A percentile compares a stretch with the other conserved stretches of the same genome.
Evolutionary conservation across 2,888 invertebrate species (phyloP).

Genomic region (Lasioglossum calceatum): DNA sequence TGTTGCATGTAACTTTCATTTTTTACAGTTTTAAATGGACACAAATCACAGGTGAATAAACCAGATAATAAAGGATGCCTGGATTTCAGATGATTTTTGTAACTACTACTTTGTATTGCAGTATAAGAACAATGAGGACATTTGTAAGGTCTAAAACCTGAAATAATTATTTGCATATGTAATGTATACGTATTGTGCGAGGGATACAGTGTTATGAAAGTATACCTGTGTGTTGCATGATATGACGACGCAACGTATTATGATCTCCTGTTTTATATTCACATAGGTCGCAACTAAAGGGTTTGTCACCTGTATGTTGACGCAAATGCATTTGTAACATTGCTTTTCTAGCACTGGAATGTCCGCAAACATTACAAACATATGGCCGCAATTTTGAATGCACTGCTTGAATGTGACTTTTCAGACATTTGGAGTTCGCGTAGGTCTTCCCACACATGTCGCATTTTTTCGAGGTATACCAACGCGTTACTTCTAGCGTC

Average conservation of each 20-base stretch:
- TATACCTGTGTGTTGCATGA: conserved; percentile 87
- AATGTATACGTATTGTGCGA: background rate
- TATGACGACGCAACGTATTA: conserved; percentile 89
- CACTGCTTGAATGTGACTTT: conserved; percentile 89
- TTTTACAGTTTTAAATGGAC: conserved; percentile 87
- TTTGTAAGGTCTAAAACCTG: conserved; percentile 86
- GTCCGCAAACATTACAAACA: conserved; percentile 90
- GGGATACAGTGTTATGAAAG: background rate
- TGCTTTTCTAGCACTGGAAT: conserved; percentile 89
- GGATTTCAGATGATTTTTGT: conserved; percentile 87
- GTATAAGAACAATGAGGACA: conserved; percentile 89
- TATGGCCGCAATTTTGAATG: conserved; percentile 91
- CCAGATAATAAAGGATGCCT: conserved; percentile 85
- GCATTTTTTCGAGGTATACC: conserved; percentile 88
- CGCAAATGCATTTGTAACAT: conserved; percentile 90
- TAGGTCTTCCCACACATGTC: conserved; percentile 89
- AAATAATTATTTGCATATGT: conserved; percentile 56
- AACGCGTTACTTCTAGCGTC: conserved; percentile 79
- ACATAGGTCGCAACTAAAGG: conserved; percentile 89
- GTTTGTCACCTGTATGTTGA: conserved; percentile 92
- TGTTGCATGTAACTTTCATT: conserved; percentile 86
- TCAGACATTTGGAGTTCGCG: conserved; percentile 89
- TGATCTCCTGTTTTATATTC: conserved; percentile 91
- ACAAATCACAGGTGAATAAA: conserved; percentile 85
- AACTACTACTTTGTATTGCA: conserved; percentile 89